A percentile compares a stretch with the other conserved stretches of the same genome.
These are phyloP conservation scores for Otocyon megalotis DNA, from an alignment of 2,113 vertebrate genomes.

Conservation along the genomic window DNA sequence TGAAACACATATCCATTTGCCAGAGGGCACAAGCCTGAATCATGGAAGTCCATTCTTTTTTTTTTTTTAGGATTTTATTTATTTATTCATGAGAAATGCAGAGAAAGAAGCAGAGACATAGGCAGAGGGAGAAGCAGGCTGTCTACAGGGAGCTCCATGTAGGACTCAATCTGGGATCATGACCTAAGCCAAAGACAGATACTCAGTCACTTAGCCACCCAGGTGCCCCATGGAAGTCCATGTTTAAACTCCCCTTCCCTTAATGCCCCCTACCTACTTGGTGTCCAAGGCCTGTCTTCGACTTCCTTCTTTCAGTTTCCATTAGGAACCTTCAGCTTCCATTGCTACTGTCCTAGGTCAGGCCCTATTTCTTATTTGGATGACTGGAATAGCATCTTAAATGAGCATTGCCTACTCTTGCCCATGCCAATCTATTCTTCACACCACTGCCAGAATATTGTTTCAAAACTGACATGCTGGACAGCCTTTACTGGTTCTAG, in stretches of 20 bases:
- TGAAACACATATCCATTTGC: not conserved
- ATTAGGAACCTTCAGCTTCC: not conserved
- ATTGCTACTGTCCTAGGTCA: not conserved
- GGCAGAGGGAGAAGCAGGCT: too few relatives aligned
- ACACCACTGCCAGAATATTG: not conserved
- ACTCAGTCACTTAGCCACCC: too few relatives aligned
- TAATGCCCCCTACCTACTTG: too few relatives aligned
- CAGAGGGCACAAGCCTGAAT: not conserved
- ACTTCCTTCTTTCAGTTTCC: not conserved
- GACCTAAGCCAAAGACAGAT: too few relatives aligned
- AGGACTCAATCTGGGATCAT: too few relatives aligned
- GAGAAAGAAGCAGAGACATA: too few relatives aligned
- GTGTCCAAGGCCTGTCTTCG: not conserved
- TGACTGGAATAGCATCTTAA: not conserved
- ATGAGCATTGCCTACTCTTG: not conserved
- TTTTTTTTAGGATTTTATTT: too few relatives aligned
- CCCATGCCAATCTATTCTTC: not conserved
- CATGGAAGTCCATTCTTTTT: not conserved
- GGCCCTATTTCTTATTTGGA: not conserved
- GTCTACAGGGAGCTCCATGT: too few relatives aligned
- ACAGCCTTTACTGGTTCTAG: not conserved
- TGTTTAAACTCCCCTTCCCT: not conserved
- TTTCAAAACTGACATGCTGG: not conserved
- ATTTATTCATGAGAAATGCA: too few relatives aligned
- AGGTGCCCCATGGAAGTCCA: not conserved